Evolutionary conservation across 1,140 invertebrate genomes (phyloP).

Genomic region (Andrena cerasifolii): DNA sequence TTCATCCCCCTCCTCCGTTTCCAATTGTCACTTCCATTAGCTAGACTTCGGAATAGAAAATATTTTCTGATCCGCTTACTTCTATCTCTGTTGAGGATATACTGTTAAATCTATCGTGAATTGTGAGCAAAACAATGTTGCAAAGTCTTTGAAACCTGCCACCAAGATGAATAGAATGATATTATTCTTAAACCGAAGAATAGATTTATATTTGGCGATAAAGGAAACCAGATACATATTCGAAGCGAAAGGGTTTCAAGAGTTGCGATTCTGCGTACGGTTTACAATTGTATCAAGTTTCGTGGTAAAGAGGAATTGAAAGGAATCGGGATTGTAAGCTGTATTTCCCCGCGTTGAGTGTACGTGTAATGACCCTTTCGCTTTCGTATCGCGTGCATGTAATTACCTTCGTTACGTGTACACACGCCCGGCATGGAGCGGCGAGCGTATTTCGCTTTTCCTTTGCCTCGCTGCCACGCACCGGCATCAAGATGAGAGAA

Average conservation of each 20-base stretch:
- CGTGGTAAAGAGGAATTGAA: background rate
- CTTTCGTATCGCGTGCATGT: conserved; percentile 52
- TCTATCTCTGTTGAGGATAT: too few species aligned
- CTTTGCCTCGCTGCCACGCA: conserved; percentile 7
- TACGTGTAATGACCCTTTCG: conserved; percentile 37
- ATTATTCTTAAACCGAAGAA: too few species aligned
- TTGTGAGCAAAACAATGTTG: too few species aligned
- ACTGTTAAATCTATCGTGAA: too few species aligned
- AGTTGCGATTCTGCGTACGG: background rate
- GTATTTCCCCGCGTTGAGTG: conserved; percentile 21
- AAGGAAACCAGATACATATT: too few species aligned
- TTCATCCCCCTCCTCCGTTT: too few species aligned
- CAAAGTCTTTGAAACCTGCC: too few species aligned
- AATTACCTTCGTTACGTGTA: conserved; percentile 55
- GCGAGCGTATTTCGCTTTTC: conserved; percentile 14
- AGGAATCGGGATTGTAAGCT: conserved; percentile 20
- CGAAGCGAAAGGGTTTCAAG: background rate
- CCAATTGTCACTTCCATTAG: too few species aligned
- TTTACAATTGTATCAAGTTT: background rate
- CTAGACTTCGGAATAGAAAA: too few species aligned
- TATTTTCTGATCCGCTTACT: too few species aligned
- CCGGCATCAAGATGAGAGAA: conserved; percentile 42
- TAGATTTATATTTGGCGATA: too few species aligned
- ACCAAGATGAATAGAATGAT: too few species aligned
- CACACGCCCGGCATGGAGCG: conserved; percentile 1